These are phyloP conservation scores for Esox niger DNA, from an alignment of 2,113 vertebrate species.

Conservation along the genomic window DNA sequence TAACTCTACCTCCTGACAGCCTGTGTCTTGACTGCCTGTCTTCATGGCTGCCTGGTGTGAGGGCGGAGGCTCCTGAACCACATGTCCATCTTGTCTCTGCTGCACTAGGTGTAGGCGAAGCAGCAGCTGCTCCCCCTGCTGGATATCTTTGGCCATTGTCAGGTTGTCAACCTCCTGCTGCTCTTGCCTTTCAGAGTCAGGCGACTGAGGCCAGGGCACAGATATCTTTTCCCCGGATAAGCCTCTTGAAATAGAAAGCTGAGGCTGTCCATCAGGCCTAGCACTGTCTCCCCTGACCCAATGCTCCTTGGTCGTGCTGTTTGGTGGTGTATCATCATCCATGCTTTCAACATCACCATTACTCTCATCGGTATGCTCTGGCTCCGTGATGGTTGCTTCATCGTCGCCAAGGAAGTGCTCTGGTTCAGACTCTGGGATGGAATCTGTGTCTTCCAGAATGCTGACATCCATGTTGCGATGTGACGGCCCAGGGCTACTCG, in stretches of 20 bases:
- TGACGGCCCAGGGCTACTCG: slow-evolving; percentile 8
- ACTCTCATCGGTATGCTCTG: neutral
- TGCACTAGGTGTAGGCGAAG: slow-evolving; percentile 60
- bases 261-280: neutral
- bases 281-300: slow-evolving; percentile 44
- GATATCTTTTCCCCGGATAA: slow-evolving; percentile 1
- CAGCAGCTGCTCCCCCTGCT: slow-evolving; percentile 66
- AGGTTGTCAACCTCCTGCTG: neutral
- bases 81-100: slow-evolving; percentile 44
- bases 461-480: slow-evolving; percentile 4
- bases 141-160: slow-evolving; percentile 22
- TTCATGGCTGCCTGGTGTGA: slow-evolving; percentile 20
- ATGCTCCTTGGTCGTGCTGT: slow-evolving; percentile 28
- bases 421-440: neutral
- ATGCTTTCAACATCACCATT: slow-evolving; percentile 9
- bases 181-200: neutral
- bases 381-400: slow-evolving; percentile 5
- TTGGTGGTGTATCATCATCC: slow-evolving; percentile 23
- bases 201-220: neutral
- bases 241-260: slow-evolving; percentile 2
- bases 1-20: neutral
- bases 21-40: slow-evolving; percentile 5
- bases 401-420: slow-evolving; percentile 11
- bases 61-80: slow-evolving; percentile 14
- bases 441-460: slow-evolving; percentile 1